Base-by-base conservation (phyloP, 2,888 invertebrate species). In the Prosopocoilus inquinatus region DNA sequence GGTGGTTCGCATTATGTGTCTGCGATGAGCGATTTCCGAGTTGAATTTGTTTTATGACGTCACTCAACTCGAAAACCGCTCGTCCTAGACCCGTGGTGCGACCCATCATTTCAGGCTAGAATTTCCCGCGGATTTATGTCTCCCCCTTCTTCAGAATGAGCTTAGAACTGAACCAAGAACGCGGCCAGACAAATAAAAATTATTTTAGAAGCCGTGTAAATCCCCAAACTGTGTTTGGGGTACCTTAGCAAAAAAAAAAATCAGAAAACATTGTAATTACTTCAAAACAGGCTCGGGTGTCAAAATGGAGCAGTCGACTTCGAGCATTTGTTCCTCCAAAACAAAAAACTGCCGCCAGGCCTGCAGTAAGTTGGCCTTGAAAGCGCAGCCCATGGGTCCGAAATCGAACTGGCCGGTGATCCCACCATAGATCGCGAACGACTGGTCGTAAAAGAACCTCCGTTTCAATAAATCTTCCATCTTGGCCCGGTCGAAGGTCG, bases 361-460 rank as follows among this genome's bases (percentile, higher is more conserved):
- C 68, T 90, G 87, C 33, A 99, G 81, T 74, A 99, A 86, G 75
- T 99, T 99, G 13, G 94, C 87, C 77, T 99, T 99, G 56, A 98
- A 86, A 0, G 97, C 96, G 80, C 98, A 99, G 2, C 99, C 99
- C 96, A 99, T 97, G 0, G 99, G 99, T 0, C 99, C 99, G 77
- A 96, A 99, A 79, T 99, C 99, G 78, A 93, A 98, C 72, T 97
- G 94, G 0, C 97, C 90, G 32, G 90, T 88, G 33, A 91, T 87
- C 35, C 98, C 99, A 65, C 99, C 99, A 80, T 99, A 99, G 68
- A 99, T 99, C 1, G 98, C 95, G 81, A 99, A 99, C 1, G 97
- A 96, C 74, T 97, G 97, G 75, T 98, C 98, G 78, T 90, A 96
- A 78, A 98, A 99, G 77, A 99, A 99, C 62, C 97, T 84, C 64